Evolutionary conservation across 2,888 invertebrate genomes (phyloP).

Genomic region (Acronicta alni): DNA sequence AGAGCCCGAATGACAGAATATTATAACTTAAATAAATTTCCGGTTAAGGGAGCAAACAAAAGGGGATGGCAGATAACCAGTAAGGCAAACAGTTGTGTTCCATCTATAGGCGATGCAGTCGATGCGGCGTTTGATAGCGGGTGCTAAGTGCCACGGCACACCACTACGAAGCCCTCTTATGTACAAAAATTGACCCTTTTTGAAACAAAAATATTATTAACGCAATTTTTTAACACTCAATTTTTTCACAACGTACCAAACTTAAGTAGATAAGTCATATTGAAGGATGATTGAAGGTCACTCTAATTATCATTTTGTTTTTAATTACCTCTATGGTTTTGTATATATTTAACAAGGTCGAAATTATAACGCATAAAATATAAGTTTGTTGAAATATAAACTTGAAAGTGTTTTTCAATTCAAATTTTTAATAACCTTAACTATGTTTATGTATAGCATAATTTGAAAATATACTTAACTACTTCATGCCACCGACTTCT

Average conservation of each 20-base stretch:
- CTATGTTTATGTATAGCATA: too few species aligned
- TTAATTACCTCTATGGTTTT: too few species aligned
- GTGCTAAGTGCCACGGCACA: slow-evolving; percentile 79
- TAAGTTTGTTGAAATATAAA: too few species aligned
- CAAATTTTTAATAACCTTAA: too few species aligned
- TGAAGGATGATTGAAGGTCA: slow-evolving; percentile 37
- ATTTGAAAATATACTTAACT: too few species aligned
- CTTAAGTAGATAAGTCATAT: slow-evolving; percentile 20
- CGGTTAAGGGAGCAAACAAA: slow-evolving; percentile 85
- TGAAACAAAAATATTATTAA: background rate
- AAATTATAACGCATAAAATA: too few species aligned
- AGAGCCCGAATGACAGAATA: slow-evolving; percentile 84
- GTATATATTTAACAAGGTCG: too few species aligned
- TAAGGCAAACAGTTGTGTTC: slow-evolving; percentile 79
- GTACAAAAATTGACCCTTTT: slow-evolving; percentile 1
- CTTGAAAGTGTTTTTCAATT: too few species aligned
- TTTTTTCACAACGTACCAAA: slow-evolving; percentile 3
- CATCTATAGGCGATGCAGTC: slow-evolving; percentile 82
- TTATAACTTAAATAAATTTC: slow-evolving; percentile 88
- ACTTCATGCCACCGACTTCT: slow-evolving; percentile 1
- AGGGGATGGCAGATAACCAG: slow-evolving; percentile 76
- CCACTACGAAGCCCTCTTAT: slow-evolving; percentile 35
- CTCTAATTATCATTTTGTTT: slow-evolving; percentile 4
- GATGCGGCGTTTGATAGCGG: slow-evolving; percentile 84
- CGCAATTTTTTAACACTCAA: background rate